phyloP scores from a whole-genome alignment of 2,888 invertebrate species.

The Noctuana brunneofusca region DNA sequence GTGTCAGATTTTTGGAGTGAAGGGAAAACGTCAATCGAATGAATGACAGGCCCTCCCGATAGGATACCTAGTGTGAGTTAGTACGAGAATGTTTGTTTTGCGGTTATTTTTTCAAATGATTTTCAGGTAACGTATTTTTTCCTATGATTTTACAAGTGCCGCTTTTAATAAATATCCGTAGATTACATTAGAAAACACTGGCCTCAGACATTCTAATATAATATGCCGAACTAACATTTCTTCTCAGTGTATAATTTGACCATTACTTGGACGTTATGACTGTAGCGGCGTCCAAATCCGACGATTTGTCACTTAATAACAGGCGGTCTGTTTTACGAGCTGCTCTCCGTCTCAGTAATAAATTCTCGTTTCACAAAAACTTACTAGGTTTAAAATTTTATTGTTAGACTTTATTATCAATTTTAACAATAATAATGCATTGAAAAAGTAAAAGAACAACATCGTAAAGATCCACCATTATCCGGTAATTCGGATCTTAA shows the following conservation, averaged over 20 bases:
- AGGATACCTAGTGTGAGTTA: slow-evolving; percentile 16
- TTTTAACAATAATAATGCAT: slow-evolving; percentile 59
- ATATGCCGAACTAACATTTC: slow-evolving; percentile 53
- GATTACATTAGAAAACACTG: slow-evolving; percentile 35
- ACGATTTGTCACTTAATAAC: slow-evolving; percentile 74
- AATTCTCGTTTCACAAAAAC: slow-evolving; percentile 66
- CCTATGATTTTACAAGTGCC: too few relatives aligned
- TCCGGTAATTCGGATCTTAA: slow-evolving; percentile 54
- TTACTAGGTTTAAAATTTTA: slow-evolving; percentile 67
- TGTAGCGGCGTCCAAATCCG: slow-evolving; percentile 59
- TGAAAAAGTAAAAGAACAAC: slow-evolving; percentile 53
- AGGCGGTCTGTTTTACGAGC: slow-evolving; percentile 66
- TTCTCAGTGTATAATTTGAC: slow-evolving; percentile 65
- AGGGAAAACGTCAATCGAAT: slow-evolving; percentile 31
- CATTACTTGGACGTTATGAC: slow-evolving; percentile 67
- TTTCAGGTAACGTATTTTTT: background rate
- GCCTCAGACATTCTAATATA: slow-evolving; percentile 33
- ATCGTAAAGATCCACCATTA: slow-evolving; percentile 55
- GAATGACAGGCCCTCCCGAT: slow-evolving; percentile 33
- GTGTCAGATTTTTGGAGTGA: slow-evolving; percentile 39
- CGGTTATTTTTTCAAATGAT: background rate
- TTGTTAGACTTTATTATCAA: slow-evolving; percentile 64
- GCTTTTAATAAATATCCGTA: background rate
- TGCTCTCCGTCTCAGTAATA: slow-evolving; percentile 57
- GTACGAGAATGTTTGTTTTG: background rate